Conservation (phyloP, 2,113 vertebrate species). For the Prunella himalayana region DNA sequence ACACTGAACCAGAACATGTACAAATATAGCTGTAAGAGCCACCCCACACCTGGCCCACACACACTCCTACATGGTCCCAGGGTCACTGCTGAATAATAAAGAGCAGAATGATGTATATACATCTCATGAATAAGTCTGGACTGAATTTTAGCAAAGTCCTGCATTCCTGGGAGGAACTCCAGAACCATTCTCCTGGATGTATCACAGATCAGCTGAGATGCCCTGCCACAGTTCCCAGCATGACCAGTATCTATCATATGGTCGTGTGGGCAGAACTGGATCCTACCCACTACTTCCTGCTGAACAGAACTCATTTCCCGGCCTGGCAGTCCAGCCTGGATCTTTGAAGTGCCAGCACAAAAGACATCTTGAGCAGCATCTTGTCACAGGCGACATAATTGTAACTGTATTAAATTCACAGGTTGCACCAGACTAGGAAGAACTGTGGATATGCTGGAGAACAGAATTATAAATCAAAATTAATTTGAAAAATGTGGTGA, state of each 20-base stretch:
- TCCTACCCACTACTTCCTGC: not conserved
- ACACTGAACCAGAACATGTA: not conserved
- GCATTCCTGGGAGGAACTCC: not conserved
- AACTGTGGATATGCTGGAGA: not conserved
- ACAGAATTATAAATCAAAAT: not conserved
- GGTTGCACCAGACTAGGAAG: not conserved
- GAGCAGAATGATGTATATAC: not conserved
- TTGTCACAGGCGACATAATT: not conserved
- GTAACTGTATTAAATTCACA: not conserved
- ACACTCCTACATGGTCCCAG: not conserved
- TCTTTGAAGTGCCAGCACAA: not conserved
- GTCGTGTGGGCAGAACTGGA: not conserved
- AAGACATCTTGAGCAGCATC: not conserved
- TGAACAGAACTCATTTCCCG: not conserved
- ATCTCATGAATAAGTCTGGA: not conserved
- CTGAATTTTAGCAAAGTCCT: not conserved
- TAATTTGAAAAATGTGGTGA: not conserved
- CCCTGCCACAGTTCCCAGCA: not conserved
- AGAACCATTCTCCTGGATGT: not conserved
- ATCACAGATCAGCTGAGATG: not conserved
- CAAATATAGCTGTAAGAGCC: not conserved
- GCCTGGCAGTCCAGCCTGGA: not conserved
- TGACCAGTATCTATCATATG: not conserved
- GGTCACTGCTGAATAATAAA: not conserved
- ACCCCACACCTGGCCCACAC: not conserved